phyloP scores from a whole-genome alignment of 2,888 invertebrate species.

The Nemurella pictetii region DNA sequence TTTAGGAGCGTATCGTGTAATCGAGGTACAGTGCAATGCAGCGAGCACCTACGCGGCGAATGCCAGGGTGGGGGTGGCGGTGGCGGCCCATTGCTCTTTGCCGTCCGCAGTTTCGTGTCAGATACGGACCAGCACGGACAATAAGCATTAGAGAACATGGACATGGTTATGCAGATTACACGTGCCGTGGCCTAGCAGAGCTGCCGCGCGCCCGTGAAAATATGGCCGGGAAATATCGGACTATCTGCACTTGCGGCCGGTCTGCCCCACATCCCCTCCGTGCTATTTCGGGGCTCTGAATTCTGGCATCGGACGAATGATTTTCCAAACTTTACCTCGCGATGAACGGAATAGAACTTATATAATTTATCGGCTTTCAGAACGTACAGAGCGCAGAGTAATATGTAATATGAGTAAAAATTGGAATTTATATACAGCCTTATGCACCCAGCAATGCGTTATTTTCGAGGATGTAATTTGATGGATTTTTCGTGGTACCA shows the following conservation, averaged over 20 bases:
- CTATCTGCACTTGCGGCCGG: neutral
- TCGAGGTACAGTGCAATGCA: neutral
- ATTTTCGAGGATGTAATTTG: neutral
- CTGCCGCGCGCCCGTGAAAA: neutral
- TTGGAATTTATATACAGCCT: no score
- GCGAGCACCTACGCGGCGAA: neutral
- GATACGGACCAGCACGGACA: neutral
- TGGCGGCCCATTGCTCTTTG: neutral
- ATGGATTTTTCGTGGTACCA: neutral
- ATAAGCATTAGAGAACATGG: neutral
- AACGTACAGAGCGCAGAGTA: neutral
- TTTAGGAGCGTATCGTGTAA: neutral
- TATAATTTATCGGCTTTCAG: neutral
- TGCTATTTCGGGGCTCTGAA: no score
- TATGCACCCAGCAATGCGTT: neutral
- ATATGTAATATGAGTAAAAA: neutral
- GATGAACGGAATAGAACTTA: neutral
- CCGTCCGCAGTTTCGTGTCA: neutral
- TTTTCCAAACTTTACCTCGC: neutral
- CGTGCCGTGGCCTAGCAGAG: neutral
- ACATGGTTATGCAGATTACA: conserved; percentile 3
- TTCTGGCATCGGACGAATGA: neutral
- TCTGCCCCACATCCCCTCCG: no score
- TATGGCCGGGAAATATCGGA: no score
- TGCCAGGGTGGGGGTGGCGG: neutral